Evolutionary conservation across 2,113 vertebrate species (phyloP), one percentile per base, ranked within the genome.

Genomic region (Lichenostomus cassidix): DNA sequence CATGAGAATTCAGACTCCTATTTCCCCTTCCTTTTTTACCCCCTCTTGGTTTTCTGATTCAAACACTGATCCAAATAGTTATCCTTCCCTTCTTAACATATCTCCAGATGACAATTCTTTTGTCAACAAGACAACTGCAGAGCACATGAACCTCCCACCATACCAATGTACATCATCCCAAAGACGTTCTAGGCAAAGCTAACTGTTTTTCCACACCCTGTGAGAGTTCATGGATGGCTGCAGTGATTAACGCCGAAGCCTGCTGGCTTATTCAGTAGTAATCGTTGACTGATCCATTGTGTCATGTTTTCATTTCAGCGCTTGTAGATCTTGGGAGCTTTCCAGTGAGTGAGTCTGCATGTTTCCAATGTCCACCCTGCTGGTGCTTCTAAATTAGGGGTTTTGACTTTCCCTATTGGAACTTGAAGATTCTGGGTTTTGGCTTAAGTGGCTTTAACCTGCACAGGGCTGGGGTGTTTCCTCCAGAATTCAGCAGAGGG

Each of bases 221-320:
- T 63, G 89, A 83, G 52, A 70, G 46, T 63, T 90, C 92, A 94
- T 74, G 89, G 94, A 78, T 95, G 89, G 80, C 73, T 97, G 92
- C 89, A 52, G 79, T 17, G 52, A 93, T 94, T 93, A 89, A 86
- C 47, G 75, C 37, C n/a, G 65, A 92, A 90, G 68, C 83, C 76
- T 0, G 3, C 44, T 95, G 92, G 69, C 35, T 94, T 94, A 67
- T 70, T 90, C 79, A 67, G 76, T 90, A 60, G 91, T 60, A 78
- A 91, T 37, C 4, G 0, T 81, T 92, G 83, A 94, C 91, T 86
- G 94, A 95, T 94, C 89, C 39, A 23, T 87, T 81, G 69, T 94
- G 95, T 95, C 92, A 92, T 94, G 91, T 97, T 97, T 96, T 94
- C 69, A 89, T 96, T 94, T 92, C 91, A 80, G 63, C 2, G 0